Percentiles rank a stretch among this genome's conserved stretches.
phyloP scores from a whole-genome alignment of 2,888 invertebrate genomes.

The Drosophila paranaensis region DNA sequence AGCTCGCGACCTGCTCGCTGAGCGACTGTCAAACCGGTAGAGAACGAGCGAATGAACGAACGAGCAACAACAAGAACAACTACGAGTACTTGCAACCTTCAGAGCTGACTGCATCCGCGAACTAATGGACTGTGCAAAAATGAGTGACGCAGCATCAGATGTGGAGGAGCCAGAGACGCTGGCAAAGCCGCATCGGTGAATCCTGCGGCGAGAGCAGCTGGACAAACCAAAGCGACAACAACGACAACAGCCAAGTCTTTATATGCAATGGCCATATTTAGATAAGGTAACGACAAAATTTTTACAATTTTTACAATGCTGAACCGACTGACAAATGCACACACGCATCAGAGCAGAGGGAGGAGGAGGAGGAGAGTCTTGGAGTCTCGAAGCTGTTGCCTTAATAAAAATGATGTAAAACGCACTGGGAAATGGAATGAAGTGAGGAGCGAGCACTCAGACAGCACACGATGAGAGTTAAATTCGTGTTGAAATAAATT shows the following conservation, averaged over 20 bases:
- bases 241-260: constrained; percentile 57
- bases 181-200: constrained; percentile 15
- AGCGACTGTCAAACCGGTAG: constrained; percentile 76
- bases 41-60: constrained; percentile 32
- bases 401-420: constrained; percentile 72
- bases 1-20: constrained; percentile 41
- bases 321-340: constrained; percentile 31
- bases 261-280: constrained; percentile 78
- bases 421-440: constrained; percentile 55
- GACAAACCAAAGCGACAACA: constrained; percentile 31
- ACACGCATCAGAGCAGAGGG: constrained; percentile 6
- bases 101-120: constrained; percentile 73
- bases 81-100: constrained; percentile 63
- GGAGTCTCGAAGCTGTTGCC: constrained; percentile 13
- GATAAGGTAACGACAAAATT: constrained; percentile 79
- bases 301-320: constrained; percentile 62
- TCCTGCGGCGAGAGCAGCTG: constrained; percentile 56
- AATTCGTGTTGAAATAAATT: constrained; percentile 81
- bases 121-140: constrained; percentile 79
- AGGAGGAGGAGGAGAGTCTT: neutral
- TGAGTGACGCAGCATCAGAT: constrained; percentile 75
- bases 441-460: constrained; percentile 57
- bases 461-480: constrained; percentile 75
- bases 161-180: constrained; percentile 11
- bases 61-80: constrained; percentile 28